Evolutionary conservation across 64 coral and sea anemone genomes (phyloP).

Genomic region (Dendronephthya gigantea): DNA sequence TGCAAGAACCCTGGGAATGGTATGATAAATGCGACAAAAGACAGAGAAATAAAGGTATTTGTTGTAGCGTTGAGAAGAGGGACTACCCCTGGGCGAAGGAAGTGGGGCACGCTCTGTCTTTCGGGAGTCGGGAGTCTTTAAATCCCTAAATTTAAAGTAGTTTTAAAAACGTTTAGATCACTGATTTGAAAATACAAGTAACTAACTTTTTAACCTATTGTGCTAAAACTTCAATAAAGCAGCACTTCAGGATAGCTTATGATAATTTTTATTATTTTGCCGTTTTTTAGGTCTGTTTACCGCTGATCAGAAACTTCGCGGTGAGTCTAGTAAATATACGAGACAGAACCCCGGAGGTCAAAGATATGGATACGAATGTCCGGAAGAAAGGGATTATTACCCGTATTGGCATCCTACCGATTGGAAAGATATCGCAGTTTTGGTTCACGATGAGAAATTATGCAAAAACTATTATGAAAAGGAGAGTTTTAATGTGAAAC

Average conservation of each 20-base stretch:
- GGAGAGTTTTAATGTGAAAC: slow-evolving; percentile 52
- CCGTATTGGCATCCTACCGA: slow-evolving; percentile 98
- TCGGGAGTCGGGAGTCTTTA: too few species aligned
- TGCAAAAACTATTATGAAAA: slow-evolving; percentile 37
- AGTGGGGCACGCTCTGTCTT: too few species aligned
- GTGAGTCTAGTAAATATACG: slow-evolving; percentile 68
- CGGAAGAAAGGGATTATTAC: slow-evolving; percentile 90
- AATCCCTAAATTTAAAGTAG: too few species aligned
- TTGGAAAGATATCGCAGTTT: slow-evolving; percentile 68
- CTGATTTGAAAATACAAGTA: too few species aligned
- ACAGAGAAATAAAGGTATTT: slow-evolving; percentile 67
- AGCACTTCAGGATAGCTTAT: too few species aligned
- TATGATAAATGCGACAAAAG: slow-evolving; percentile 83
- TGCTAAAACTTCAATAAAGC: too few species aligned
- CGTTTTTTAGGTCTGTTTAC: slow-evolving; percentile 61
- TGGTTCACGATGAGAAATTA: slow-evolving; percentile 30
- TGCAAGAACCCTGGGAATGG: slow-evolving; percentile 85
- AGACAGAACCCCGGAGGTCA: slow-evolving; percentile 83
- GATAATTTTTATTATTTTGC: background rate
- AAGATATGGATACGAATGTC: slow-evolving; percentile 83
- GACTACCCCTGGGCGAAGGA: too few species aligned
- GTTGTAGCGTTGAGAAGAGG: background rate
- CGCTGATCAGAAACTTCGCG: slow-evolving; percentile 71
- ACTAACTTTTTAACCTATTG: too few species aligned
- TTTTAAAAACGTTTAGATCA: too few species aligned